A percentile compares a stretch with the other conserved stretches of the same genome.
These are phyloP conservation scores for Silurus asotus DNA, from an alignment of 2,113 vertebrate genomes.

Conservation along the genomic window DNA sequence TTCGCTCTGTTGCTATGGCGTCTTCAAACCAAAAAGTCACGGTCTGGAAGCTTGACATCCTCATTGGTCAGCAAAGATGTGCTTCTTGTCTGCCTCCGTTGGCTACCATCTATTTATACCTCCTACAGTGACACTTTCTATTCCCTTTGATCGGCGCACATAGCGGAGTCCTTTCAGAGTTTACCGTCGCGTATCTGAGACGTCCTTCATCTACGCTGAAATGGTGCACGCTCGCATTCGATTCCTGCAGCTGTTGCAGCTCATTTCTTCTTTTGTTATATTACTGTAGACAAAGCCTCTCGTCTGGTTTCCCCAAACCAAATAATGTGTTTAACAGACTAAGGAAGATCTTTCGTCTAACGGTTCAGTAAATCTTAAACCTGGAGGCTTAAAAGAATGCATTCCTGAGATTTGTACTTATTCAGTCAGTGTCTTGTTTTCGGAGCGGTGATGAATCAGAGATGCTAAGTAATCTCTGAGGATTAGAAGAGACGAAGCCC, in stretches of 20 bases:
- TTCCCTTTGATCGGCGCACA: conserved; percentile 2
- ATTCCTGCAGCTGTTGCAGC: neutral
- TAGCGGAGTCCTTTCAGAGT: neutral
- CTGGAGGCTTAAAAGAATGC: neutral
- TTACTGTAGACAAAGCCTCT: neutral
- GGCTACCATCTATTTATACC: neutral
- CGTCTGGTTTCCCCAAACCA: conserved; percentile 6
- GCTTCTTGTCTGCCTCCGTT: conserved; percentile 4
- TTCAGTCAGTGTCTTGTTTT: conserved; percentile 17
- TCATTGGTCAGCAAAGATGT: conserved; percentile 32
- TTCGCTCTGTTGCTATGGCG: conserved; percentile 50
- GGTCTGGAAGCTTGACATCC: conserved; percentile 27
- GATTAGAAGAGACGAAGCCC: conserved; percentile 31
- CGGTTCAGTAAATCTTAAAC: neutral
- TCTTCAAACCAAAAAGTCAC: conserved; percentile 8
- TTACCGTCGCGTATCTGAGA: neutral
- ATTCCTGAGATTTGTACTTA: conserved; percentile 22
- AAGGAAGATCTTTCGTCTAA: neutral
- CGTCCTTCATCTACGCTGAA: neutral
- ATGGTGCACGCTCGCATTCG: neutral
- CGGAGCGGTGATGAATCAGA: conserved; percentile 24
- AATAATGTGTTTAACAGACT: neutral
- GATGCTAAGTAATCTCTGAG: conserved; percentile 1
- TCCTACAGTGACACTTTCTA: conserved; percentile 12
- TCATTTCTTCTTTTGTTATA: neutral